Conservation (phyloP, 2,113 vertebrate genomes). For the Rhinoderma darwinii region DNA sequence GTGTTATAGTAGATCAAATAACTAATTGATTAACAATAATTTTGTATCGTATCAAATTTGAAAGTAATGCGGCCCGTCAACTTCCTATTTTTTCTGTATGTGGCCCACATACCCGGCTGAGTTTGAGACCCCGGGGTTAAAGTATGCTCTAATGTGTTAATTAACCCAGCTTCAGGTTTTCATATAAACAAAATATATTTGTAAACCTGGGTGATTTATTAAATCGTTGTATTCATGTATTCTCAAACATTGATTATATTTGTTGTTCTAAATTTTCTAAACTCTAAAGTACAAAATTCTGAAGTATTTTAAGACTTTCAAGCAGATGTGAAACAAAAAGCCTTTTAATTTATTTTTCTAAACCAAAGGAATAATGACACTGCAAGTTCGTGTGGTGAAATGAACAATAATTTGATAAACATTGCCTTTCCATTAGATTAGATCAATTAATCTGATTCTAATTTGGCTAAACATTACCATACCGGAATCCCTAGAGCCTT, state of each 20-base stretch:
- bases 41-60: no score
- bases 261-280: conserved; percentile 66
- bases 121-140: no score
- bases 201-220: no score
- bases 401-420: conserved; percentile 87
- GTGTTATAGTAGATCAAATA: no score
- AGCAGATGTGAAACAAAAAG: conserved; percentile 79
- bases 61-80: no score
- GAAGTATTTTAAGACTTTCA: conserved; percentile 64
- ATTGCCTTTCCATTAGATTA: conserved; percentile 89
- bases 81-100: no score
- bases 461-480: conserved; percentile 85
- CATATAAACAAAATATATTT: no score
- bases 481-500: conserved; percentile 79
- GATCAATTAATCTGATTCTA: conserved; percentile 91
- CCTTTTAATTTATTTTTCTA: conserved; percentile 74
- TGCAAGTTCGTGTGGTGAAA: conserved; percentile 80
- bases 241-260: conserved; percentile 75
- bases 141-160: no score
- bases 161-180: no score
- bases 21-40: no score
- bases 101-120: no score
- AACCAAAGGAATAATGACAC: conserved; percentile 79
- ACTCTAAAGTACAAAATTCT: conserved; percentile 66
- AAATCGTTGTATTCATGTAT: no score